phyloP scores from a whole-genome alignment of 2,113 vertebrate genomes.

The Cyanoderma ruficeps region DNA sequence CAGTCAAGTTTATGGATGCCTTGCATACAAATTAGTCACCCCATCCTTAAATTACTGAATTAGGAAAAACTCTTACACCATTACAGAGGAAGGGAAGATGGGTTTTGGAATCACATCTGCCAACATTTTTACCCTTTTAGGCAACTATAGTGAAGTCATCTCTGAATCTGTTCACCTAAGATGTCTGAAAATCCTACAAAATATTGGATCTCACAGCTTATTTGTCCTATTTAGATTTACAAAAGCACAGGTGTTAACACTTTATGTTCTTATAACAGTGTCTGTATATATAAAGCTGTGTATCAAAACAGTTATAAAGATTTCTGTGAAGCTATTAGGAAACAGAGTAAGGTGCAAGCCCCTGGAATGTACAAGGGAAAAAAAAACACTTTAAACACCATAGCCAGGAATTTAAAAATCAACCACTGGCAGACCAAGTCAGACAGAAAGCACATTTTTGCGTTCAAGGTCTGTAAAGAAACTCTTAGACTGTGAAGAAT shows the following conservation, averaged over 20 bases:
- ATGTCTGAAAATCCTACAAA: neutral
- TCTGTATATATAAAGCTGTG: neutral
- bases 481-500: neutral
- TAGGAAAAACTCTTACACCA: neutral
- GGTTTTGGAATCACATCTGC: neutral
- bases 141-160: neutral
- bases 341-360: neutral
- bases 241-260: neutral
- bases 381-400: neutral
- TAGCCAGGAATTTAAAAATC: neutral
- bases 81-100: neutral
- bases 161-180: neutral
- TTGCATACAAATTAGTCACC: neutral
- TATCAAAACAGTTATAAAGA: neutral
- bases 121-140: neutral
- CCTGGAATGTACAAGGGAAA: neutral
- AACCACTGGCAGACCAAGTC: neutral
- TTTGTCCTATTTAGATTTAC: neutral
- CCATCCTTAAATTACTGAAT: neutral
- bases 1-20: neutral
- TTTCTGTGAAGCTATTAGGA: neutral
- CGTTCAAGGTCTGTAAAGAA: neutral
- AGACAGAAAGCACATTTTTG: neutral
- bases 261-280: neutral
- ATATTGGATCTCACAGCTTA: neutral